These are phyloP conservation scores for Dolichomitus sp. DNA, from an alignment of 2,888 invertebrate genomes.

Conservation along the genomic window DNA sequence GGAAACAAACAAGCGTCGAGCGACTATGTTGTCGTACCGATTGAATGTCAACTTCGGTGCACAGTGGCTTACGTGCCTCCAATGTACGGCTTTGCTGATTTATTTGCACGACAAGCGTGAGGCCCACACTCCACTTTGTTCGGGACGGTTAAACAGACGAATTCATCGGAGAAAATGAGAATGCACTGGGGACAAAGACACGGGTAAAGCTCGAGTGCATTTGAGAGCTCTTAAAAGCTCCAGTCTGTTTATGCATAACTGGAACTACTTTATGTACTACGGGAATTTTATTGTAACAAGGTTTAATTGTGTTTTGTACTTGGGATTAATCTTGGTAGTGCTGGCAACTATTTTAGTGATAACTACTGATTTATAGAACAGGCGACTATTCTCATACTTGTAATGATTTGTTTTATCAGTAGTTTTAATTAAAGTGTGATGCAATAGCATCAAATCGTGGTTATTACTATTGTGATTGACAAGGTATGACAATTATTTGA, in stretches of 20 bases:
- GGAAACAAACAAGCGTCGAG: conserved; percentile 66
- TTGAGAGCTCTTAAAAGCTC: not conserved
- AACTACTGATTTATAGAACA: too few species aligned
- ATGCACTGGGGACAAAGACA: not conserved
- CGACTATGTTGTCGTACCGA: conserved; percentile 24
- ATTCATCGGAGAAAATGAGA: conserved; percentile 16
- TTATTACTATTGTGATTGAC: too few species aligned
- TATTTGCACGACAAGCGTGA: conserved; percentile 46
- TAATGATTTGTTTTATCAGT: too few species aligned
- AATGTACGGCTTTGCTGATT: conserved; percentile 24
- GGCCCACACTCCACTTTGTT: not conserved
- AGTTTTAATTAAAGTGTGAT: too few species aligned
- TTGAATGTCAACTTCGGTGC: conserved; percentile 66
- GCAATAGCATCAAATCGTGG: too few species aligned
- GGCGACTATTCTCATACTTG: too few species aligned
- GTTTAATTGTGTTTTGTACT: not conserved
- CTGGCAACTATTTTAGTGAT: too few species aligned
- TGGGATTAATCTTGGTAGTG: not conserved
- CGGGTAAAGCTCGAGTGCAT: conserved; percentile 15
- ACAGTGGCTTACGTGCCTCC: not conserved
- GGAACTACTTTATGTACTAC: not conserved
- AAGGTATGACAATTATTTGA: too few species aligned
- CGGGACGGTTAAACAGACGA: conserved; percentile 12
- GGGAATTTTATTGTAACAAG: not conserved
- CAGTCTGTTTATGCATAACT: not conserved